A percentile compares a stretch with the other conserved stretches of the same genome.
These are phyloP conservation scores for Condylostylus longicornis DNA, from an alignment of 1,140 invertebrate genomes.

Conservation along the genomic window DNA sequence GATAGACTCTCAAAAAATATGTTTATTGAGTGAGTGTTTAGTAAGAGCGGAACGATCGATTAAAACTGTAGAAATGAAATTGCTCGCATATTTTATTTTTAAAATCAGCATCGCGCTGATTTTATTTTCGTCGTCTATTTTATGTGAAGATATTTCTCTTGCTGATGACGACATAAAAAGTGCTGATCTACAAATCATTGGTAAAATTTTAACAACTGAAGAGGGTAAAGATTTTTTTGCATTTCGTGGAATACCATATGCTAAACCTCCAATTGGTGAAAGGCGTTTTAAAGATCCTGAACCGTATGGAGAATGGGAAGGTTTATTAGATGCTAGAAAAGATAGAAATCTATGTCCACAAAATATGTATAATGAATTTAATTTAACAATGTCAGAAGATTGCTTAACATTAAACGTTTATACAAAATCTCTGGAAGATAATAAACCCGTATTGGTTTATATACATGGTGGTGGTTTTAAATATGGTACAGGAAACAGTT, in stretches of 20 bases:
- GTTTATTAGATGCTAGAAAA: neutral
- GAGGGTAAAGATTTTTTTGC: constrained; percentile 1
- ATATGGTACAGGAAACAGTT: constrained; percentile 33
- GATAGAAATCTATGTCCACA: neutral
- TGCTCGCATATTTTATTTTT: neutral
- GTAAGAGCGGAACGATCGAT: too few species aligned
- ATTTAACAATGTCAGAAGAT: constrained; percentile 30
- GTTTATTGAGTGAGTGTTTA: too few species aligned
- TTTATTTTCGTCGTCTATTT: neutral
- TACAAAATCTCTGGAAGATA: constrained; percentile 7
- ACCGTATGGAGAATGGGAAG: too few species aligned
- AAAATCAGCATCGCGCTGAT: neutral
- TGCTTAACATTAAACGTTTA: constrained; percentile 50
- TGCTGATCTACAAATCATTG: too few species aligned
- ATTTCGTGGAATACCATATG: constrained; percentile 19
- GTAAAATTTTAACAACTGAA: constrained; percentile 7
- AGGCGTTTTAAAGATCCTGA: too few species aligned
- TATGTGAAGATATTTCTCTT: too few species aligned
- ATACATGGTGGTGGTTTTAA: constrained; percentile 48
- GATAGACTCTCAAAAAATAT: too few species aligned
- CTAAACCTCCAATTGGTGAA: constrained; percentile 26
- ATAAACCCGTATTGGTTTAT: constrained; percentile 45
- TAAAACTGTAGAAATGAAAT: too few species aligned
- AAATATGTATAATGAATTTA: constrained; percentile 3
- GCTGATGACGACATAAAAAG: too few species aligned